These are phyloP conservation scores for Lasioglossum leucozonium DNA, from an alignment of 2,888 invertebrate genomes.

Conservation along the genomic window DNA sequence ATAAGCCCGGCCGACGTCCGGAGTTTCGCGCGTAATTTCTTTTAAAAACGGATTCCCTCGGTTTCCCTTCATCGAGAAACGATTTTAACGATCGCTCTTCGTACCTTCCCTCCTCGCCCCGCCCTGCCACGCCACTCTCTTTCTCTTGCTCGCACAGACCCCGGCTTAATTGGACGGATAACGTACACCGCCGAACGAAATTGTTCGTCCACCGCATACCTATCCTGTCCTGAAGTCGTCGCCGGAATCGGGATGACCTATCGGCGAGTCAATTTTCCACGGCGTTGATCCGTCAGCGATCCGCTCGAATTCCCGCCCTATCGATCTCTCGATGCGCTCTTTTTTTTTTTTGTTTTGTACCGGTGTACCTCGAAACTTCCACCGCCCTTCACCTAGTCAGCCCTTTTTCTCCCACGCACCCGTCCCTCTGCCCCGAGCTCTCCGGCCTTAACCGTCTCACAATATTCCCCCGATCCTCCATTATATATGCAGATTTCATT, in stretches of 20 bases:
- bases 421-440: background rate
- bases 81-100: slow-evolving; percentile 32
- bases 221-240: slow-evolving; percentile 14
- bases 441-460: background rate
- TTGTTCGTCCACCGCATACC: slow-evolving; percentile 10
- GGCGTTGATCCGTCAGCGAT: slow-evolving; percentile 4
- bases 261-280: slow-evolving; percentile 11
- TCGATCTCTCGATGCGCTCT: background rate
- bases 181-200: slow-evolving; percentile 2
- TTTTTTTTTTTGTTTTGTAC: too few species aligned
- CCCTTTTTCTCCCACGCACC: too few species aligned
- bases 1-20: background rate
- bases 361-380: background rate
- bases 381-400: background rate
- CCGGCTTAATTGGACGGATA: slow-evolving; percentile 26
- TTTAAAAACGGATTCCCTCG: slow-evolving; percentile 32
- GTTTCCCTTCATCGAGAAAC: slow-evolving; percentile 37
- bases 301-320: slow-evolving; percentile 11
- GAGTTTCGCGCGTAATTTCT: slow-evolving; percentile 8
- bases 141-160: background rate
- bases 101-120: background rate
- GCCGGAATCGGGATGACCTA: background rate
- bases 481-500: background rate
- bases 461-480: background rate
- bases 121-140: too few species aligned